Conservation (phyloP, 2,113 vertebrate species). For the Xenotilapia longispinis region DNA sequence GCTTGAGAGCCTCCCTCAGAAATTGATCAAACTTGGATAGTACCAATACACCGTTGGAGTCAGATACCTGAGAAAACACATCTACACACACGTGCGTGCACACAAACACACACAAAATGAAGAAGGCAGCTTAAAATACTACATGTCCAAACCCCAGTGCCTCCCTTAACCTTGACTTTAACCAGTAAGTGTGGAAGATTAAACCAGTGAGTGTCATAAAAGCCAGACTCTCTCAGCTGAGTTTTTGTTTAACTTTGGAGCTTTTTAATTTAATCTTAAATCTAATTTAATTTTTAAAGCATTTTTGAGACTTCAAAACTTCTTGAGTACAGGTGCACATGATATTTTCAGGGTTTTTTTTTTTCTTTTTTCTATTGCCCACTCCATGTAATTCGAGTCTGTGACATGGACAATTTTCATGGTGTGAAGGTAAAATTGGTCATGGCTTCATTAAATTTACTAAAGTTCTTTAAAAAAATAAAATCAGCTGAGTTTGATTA, state of each 20-base stretch:
- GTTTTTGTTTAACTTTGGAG: neutral
- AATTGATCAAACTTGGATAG: slow-evolving; percentile 83
- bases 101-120: neutral
- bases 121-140: neutral
- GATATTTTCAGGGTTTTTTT: rapidly evolving
- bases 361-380: neutral
- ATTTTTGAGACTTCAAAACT: neutral
- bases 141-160: neutral
- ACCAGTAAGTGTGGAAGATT: neutral
- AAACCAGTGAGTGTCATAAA: neutral
- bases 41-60: slow-evolving; percentile 80
- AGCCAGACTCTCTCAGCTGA: neutral
- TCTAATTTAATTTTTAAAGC: neutral
- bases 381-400: neutral
- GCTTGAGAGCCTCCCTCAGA: slow-evolving; percentile 79
- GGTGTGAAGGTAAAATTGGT: neutral
- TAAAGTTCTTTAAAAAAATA: neutral
- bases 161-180: neutral
- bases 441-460: neutral
- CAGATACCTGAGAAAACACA: slow-evolving; percentile 90
- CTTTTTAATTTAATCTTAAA: neutral
- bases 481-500: neutral
- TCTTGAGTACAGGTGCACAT: neutral
- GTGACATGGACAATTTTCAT: neutral
- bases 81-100: slow-evolving; percentile 64